Percentiles rank a stretch among this genome's conserved stretches.
Conservation (phyloP, 2,113 vertebrate genomes). For the Corvus hawaiiensis region DNA sequence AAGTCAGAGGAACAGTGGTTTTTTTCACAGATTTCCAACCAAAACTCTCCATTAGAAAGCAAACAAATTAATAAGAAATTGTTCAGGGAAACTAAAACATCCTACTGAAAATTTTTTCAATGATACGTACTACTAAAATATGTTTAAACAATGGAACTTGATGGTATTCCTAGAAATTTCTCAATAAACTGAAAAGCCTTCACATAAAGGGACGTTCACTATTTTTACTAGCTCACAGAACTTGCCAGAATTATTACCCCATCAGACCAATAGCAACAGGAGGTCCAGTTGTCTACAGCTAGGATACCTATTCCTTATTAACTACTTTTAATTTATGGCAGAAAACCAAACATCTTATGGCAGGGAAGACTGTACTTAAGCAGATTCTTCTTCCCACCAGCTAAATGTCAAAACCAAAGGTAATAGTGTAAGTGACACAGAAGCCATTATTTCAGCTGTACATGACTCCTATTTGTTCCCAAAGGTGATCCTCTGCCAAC, state of each 20-base stretch:
- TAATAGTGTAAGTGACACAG: background rate
- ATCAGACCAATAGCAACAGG: background rate
- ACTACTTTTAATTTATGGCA: background rate
- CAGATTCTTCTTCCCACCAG: background rate
- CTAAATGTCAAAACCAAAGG: background rate
- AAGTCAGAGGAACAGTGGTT: background rate
- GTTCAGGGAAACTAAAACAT: background rate
- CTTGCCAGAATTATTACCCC: background rate
- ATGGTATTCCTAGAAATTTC: background rate
- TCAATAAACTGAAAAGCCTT: background rate
- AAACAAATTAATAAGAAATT: background rate
- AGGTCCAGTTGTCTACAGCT: background rate
- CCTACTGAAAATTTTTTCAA: background rate
- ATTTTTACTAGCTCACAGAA: background rate
- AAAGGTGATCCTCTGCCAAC: background rate
- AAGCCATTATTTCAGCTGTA: background rate
- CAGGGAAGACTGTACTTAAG: background rate
- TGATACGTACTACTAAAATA: background rate
- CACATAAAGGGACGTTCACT: background rate
- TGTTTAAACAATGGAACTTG: background rate
- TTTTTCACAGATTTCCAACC: background rate
- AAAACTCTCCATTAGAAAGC: background rate
- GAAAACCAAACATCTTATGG: background rate
- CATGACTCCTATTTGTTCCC: background rate
- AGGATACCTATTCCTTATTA: background rate